Percentiles rank a stretch among this genome's conserved stretches.
These are phyloP conservation scores for Melanostoma mellinum DNA, from an alignment of 2,888 invertebrate species.

Conservation along the genomic window DNA sequence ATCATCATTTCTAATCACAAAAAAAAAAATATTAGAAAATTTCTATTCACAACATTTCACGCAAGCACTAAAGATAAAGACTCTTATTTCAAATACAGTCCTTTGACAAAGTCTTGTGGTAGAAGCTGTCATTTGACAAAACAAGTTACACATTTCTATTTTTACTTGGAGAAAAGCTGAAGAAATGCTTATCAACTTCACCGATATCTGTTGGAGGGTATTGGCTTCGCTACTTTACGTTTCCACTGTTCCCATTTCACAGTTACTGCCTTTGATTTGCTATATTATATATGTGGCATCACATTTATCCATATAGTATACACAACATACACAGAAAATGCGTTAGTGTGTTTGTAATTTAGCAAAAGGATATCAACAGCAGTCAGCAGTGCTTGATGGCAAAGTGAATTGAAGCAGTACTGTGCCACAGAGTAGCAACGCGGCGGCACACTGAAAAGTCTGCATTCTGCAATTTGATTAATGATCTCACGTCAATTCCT, in stretches of 20 bases:
- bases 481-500: constrained; percentile 82
- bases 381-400: constrained; percentile 54
- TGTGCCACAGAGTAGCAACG: constrained; percentile 53
- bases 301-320: neutral
- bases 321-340: constrained; percentile 9
- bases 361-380: constrained; percentile 61
- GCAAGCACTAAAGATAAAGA: no score
- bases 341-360: constrained; percentile 58
- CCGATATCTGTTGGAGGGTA: constrained; percentile 31
- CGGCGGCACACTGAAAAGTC: constrained; percentile 77
- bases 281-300: constrained; percentile 19
- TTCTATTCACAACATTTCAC: no score
- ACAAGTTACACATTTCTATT: constrained; percentile 41
- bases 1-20: no score
- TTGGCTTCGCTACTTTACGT: constrained; percentile 33
- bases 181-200: constrained; percentile 39
- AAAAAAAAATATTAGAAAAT: no score
- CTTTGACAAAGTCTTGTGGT: no score
- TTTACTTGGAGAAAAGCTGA: neutral
- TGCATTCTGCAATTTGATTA: constrained; percentile 82
- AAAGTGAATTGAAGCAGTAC: constrained; percentile 72
- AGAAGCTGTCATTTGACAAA: neutral
- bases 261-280: constrained; percentile 55
- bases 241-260: constrained; percentile 22
- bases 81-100: no score